Conservation (phyloP, 1,140 invertebrate genomes). For the Lethrus apterus region DNA sequence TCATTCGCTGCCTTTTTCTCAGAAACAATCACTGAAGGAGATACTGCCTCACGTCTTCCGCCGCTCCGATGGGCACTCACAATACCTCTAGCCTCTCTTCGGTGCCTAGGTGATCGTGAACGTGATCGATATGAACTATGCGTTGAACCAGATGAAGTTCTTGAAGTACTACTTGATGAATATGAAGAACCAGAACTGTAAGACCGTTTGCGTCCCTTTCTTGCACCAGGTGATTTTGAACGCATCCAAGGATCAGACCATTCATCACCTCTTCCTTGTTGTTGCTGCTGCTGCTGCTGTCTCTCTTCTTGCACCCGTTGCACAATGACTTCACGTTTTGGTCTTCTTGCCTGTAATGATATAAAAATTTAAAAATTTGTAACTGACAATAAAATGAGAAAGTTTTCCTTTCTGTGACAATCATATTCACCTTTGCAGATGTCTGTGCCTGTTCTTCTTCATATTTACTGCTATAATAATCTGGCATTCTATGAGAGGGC, state of each 20-base stretch:
- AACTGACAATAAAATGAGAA: no score
- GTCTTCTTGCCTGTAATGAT: constrained; percentile 49
- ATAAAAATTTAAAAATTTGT: background rate
- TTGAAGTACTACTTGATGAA: constrained; percentile 50
- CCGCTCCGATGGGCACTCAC: constrained; percentile 19
- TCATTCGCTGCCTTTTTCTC: constrained; percentile 51
- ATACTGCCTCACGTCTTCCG: constrained; percentile 36
- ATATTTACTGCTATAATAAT: constrained; percentile 36
- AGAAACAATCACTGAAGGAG: constrained; percentile 52
- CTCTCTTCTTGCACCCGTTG: constrained; percentile 46
- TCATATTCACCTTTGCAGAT: constrained; percentile 16
- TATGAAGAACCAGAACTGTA: constrained; percentile 73
- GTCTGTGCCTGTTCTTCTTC: constrained; percentile 31
- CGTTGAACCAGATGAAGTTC: constrained; percentile 38
- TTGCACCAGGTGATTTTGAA: constrained; percentile 55
- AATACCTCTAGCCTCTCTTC: constrained; percentile 33
- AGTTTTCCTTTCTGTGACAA: no score
- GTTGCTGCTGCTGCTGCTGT: no score
- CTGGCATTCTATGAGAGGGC: constrained; percentile 31
- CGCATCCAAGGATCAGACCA: constrained; percentile 93
- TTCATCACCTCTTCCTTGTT: constrained; percentile 63
- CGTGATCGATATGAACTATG: constrained; percentile 42
- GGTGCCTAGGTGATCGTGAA: constrained; percentile 46
- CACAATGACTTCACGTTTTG: constrained; percentile 69
- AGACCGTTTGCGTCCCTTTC: constrained; percentile 48